A percentile compares a stretch with the other conserved stretches of the same genome.
Conservation (phyloP, 2,113 vertebrate genomes). For the Sphyrna mokarran region DNA sequence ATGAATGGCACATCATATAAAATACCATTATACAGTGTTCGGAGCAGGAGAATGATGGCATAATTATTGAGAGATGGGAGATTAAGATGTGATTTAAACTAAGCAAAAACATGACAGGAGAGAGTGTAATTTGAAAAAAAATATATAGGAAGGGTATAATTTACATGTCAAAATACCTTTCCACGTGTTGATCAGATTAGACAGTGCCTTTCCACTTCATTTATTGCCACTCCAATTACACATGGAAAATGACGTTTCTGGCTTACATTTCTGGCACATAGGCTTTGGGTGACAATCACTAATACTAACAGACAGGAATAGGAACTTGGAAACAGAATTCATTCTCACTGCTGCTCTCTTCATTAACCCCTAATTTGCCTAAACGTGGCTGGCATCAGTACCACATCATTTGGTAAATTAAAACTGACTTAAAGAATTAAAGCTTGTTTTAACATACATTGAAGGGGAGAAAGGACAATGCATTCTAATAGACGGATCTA, state of each 20-base stretch:
- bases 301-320: constrained; percentile 66
- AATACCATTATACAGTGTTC: constrained; percentile 65
- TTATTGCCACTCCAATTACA: constrained; percentile 71
- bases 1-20: constrained; percentile 69
- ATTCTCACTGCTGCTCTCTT: constrained; percentile 55
- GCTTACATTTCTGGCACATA: constrained; percentile 60
- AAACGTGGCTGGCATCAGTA: constrained; percentile 61
- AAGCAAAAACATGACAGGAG: constrained; percentile 65
- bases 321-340: constrained; percentile 54
- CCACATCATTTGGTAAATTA: constrained; percentile 6
- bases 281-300: constrained; percentile 54
- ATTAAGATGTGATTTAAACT: constrained; percentile 71
- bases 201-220: constrained; percentile 71
- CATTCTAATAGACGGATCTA: neutral
- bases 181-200: constrained; percentile 73
- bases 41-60: constrained; percentile 69
- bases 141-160: constrained; percentile 74
- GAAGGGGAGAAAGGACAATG: neutral
- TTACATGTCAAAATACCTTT: constrained; percentile 76
- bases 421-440: constrained; percentile 26
- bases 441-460: neutral
- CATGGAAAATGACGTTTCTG: constrained; percentile 57
- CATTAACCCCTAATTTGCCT: constrained; percentile 69
- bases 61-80: constrained; percentile 71
- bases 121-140: constrained; percentile 71